Conservation (phyloP, 2,797 vertebrate genomes). For the Falco naumanni region DNA sequence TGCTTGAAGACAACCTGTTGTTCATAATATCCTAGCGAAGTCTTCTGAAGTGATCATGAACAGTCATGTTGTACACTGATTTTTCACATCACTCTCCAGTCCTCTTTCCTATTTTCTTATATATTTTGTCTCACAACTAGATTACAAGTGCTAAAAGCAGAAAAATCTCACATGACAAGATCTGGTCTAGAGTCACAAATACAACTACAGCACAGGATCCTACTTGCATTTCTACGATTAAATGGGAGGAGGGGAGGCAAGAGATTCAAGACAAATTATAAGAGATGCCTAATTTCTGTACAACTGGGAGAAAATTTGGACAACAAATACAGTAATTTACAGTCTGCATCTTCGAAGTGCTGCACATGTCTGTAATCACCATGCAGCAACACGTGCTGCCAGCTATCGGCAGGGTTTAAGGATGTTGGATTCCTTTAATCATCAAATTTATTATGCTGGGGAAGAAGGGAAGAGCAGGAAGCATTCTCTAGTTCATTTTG, state of each 20-base stretch:
- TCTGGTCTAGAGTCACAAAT: background rate
- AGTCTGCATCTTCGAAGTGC: background rate
- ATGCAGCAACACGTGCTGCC: background rate
- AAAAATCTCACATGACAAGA: background rate
- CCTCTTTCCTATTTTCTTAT: background rate
- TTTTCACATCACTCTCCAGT: background rate
- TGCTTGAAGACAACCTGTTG: background rate
- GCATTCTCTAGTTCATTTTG: background rate
- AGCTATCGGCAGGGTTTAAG: background rate
- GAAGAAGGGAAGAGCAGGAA: background rate
- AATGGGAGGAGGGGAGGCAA: background rate
- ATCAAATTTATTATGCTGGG: background rate
- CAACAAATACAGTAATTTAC: background rate
- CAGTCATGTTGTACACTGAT: accelerated
- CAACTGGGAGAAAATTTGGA: background rate
- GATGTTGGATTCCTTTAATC: background rate
- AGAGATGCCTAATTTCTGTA: background rate
- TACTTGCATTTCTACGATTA: background rate
- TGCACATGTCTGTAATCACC: background rate
- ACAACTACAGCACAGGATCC: background rate
- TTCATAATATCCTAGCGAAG: background rate
- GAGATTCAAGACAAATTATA: background rate
- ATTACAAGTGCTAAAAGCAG: background rate
- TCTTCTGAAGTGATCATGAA: background rate
- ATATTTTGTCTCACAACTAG: background rate